Evolutionary conservation across 37 sponge, comb jelly and placozoan genomes (phyloP).

Genomic region (Beroe ovata): DNA sequence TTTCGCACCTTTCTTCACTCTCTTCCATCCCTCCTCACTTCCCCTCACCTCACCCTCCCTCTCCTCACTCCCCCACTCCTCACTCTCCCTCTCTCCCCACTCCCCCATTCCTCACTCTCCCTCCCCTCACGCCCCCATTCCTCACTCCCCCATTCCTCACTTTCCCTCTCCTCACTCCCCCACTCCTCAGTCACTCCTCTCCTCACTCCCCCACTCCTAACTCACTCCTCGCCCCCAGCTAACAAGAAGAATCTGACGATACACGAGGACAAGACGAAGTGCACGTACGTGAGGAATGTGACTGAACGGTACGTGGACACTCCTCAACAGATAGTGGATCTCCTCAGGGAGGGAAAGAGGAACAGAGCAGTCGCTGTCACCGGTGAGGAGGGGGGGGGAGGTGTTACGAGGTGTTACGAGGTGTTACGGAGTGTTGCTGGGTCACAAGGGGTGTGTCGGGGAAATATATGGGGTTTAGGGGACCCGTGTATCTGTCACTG

Average conservation of each 20-base stretch:
- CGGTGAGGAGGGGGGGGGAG: too few species aligned
- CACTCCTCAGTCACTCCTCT: too few species aligned
- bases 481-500: too few species aligned
- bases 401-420: too few species aligned
- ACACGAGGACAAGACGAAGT: conserved; percentile 85
- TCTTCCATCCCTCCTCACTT: not conserved
- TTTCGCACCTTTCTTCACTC: too few species aligned
- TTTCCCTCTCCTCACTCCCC: not conserved
- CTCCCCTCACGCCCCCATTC: not conserved
- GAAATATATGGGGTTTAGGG: too few species aligned
- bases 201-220: not conserved
- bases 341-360: conserved; percentile 86
- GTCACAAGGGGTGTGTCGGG: too few species aligned
- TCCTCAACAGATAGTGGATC: conserved; percentile 83
- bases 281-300: conserved; percentile 93
- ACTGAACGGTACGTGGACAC: conserved; percentile 89
- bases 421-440: too few species aligned
- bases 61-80: not conserved
- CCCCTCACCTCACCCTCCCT: conserved; percentile 11
- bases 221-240: conserved; percentile 63
- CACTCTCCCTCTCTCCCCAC: not conserved
- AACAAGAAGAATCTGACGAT: conserved; percentile 88
- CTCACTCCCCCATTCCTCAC: not conserved
- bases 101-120: not conserved
- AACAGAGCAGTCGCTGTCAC: conserved; percentile 90